Percentiles rank a stretch among this genome's conserved stretches.
Evolutionary conservation across 2,888 invertebrate species (phyloP).

Genomic region (Onchidella celtica): DNA sequence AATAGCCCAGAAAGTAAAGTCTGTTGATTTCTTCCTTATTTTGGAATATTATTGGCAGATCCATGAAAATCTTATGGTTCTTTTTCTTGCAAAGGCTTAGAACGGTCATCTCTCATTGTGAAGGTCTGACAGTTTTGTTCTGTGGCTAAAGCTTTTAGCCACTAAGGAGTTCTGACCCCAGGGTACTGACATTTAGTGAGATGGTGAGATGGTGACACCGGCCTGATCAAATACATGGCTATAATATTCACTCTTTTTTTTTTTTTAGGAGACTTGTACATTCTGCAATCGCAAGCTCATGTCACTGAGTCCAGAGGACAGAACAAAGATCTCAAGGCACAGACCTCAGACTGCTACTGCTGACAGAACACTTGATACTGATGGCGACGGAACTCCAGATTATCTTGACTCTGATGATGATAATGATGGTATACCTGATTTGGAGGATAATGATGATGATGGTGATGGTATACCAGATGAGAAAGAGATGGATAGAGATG

Average conservation of each 20-base stretch:
- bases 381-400: conserved; percentile 66
- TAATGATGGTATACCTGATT: conserved; percentile 67
- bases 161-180: too few relatives aligned
- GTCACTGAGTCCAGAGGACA: conserved; percentile 50
- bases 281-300: conserved; percentile 68
- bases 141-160: too few relatives aligned
- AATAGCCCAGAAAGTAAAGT: too few relatives aligned
- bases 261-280: conserved; percentile 53
- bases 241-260: not conserved
- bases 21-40: too few relatives aligned
- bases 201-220: too few relatives aligned
- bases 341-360: not conserved
- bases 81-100: too few relatives aligned
- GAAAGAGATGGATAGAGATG: conserved; percentile 63
- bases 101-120: too few relatives aligned
- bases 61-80: too few relatives aligned
- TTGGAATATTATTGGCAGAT: too few relatives aligned
- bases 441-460: conserved; percentile 68
- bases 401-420: conserved; percentile 60
- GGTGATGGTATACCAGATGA: conserved; percentile 70
- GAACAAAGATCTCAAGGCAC: not conserved
- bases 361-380: conserved; percentile 58
- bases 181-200: too few relatives aligned
- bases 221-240: too few relatives aligned
- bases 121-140: too few relatives aligned